Percentiles rank a stretch among this genome's conserved stretches.
Evolutionary conservation across 2,113 vertebrate genomes (phyloP).

Genomic region (Fregetta grallaria): DNA sequence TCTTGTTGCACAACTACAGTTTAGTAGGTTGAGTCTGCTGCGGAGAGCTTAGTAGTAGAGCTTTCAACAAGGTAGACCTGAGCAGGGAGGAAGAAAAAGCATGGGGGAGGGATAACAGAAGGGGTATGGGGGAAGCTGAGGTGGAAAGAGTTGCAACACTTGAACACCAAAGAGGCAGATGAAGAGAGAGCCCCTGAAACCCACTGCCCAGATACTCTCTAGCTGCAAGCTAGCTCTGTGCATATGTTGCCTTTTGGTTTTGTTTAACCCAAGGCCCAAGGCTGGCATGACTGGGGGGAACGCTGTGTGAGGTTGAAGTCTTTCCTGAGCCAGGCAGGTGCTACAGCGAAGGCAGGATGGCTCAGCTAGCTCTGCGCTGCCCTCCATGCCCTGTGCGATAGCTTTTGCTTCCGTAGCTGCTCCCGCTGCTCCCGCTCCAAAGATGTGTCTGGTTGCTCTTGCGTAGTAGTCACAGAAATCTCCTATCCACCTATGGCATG

Average conservation of each 20-base stretch:
- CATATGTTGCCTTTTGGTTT: not conserved
- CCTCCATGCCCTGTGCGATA: not conserved
- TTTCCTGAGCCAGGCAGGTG: not conserved
- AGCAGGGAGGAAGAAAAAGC: not conserved
- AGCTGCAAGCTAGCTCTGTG: not conserved
- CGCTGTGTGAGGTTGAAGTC: not conserved
- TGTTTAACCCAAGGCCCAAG: not conserved
- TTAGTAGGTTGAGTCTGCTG: not conserved
- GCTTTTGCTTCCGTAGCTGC: not conserved
- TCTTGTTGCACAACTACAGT: not conserved
- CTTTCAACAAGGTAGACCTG: not conserved
- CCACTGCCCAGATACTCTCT: not conserved
- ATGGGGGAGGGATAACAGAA: not conserved
- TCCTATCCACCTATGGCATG: accelerated
- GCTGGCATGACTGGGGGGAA: not conserved
- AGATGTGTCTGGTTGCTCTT: not conserved
- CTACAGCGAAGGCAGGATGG: not conserved
- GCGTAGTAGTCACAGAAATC: accelerated
- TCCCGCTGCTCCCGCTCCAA: accelerated
- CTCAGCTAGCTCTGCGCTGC: not conserved
- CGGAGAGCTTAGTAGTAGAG: not conserved
- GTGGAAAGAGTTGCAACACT: not conserved
- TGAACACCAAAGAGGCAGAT: not conserved
- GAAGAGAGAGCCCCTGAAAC: not conserved
- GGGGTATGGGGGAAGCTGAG: not conserved